Evolutionary conservation across 2,113 vertebrate species (phyloP), one percentile per base, ranked within the genome.

Genomic region (Osmerus eperlanus): DNA sequence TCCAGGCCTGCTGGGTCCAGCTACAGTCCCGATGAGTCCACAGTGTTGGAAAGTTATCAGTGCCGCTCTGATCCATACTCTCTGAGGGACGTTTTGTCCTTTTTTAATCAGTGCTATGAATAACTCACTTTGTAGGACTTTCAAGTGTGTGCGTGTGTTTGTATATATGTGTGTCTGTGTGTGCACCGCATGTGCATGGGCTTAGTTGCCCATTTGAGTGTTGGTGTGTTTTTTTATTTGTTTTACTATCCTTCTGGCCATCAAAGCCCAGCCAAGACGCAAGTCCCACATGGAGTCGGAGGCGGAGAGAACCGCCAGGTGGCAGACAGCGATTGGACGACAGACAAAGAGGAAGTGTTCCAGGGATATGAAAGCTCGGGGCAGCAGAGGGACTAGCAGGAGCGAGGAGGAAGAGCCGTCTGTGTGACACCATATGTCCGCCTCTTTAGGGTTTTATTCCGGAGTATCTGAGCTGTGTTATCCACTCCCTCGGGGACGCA

Each of bases 381-480:
- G 47, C 11, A 68, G 54, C 36, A 77, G 15, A 53, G 47, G 53
- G 47, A 65, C 21, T 51, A 54, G 32, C 29, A 21, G 19, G 9
- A 36, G 53, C 63, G 64, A 51, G 21, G 53, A 71, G 71, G 72
- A 55, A 61, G 61, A 69, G 11, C 65, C 21, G 59, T 60, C 52
- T 72, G 29, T 54, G 61, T 55, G 32, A 60, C 61, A 68, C 36
- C 62, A 70, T 76, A 76, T 83, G 76, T 21, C 60, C 54, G 29
- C 28, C 47, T 80, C 61, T 84, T 41, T 41, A 41, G 4, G 0
- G 36, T 41, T 41, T 41, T 7, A 41, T 41, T 41, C 8, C 8
- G 7, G 36, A 6, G 36, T 41, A 7, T 41, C 36, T 41, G 36
- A 41, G 36, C 36, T 8, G 36, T 41, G 7, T 41, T 4, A 41